These are phyloP conservation scores for Drosophila cracens DNA, from an alignment of 2,888 invertebrate species.

Conservation along the genomic window DNA sequence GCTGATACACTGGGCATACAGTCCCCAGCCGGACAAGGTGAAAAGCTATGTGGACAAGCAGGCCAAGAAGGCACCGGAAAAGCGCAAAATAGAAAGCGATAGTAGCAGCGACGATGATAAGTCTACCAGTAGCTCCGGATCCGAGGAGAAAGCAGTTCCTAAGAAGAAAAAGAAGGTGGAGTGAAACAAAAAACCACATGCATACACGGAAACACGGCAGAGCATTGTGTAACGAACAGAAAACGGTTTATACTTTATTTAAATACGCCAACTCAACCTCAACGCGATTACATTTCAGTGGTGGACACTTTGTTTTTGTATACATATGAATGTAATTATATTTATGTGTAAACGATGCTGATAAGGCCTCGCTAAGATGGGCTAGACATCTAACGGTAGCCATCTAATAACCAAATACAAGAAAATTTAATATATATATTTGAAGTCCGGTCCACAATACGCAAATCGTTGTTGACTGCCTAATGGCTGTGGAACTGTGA, in stretches of 20 bases:
- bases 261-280: conserved; percentile 63
- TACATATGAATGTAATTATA: conserved; percentile 44
- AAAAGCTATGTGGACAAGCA: conserved; percentile 86
- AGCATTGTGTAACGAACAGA: conserved; percentile 69
- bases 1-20: conserved; percentile 91
- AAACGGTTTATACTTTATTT: conserved; percentile 74
- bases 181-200: conserved; percentile 20
- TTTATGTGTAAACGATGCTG: conserved; percentile 51
- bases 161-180: conserved; percentile 66
- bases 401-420: conserved; percentile 52
- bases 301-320: conserved; percentile 47
- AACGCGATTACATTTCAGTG: conserved; percentile 66
- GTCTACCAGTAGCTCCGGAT: conserved; percentile 42
- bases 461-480: conserved; percentile 1
- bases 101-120: conserved; percentile 48
- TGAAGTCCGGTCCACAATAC: not conserved
- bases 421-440: conserved; percentile 19
- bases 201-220: not conserved
- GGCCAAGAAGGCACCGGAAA: conserved; percentile 71
- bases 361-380: conserved; percentile 59
- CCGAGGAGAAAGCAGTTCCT: conserved; percentile 55
- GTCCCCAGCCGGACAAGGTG: conserved; percentile 89
- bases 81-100: conserved; percentile 60
- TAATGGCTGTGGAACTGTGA: conserved; percentile 6
- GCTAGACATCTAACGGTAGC: conserved; percentile 49